Conservation (phyloP, 2,888 invertebrate genomes). For the Rotaria macrura region DNA sequence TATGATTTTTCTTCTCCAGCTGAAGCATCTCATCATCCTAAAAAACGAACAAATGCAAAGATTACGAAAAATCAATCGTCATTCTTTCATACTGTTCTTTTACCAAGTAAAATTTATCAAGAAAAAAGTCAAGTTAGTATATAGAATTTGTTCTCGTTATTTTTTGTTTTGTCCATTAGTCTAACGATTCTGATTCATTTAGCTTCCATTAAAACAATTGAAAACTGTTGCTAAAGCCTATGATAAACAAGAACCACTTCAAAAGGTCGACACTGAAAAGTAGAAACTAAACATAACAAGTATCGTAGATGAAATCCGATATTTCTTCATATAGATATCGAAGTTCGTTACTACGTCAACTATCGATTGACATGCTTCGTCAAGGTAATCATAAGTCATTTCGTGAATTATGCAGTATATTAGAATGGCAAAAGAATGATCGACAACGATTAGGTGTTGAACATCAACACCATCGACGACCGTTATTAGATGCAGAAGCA, state of each 20-base stretch:
- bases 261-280: conserved; percentile 27
- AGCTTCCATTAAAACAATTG: background rate
- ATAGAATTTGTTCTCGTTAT: background rate
- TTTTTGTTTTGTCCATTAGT: background rate
- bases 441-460: conserved; percentile 24
- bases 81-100: background rate
- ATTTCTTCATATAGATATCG: background rate
- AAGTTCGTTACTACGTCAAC: conserved; percentile 25
- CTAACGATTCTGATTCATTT: background rate
- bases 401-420: conserved; percentile 24
- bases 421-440: conserved; percentile 29
- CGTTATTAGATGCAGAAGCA: conserved; percentile 19
- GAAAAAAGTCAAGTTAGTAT: background rate
- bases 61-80: background rate
- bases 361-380: conserved; percentile 30
- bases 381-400: conserved; percentile 30
- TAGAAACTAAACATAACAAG: background rate
- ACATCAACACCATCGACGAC: conserved; percentile 24
- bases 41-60: no score
- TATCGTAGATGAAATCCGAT: background rate
- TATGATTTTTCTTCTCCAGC: no score
- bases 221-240: conserved; percentile 21
- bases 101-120: background rate
- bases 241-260: conserved; percentile 13
- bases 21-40: no score